These are phyloP conservation scores for Sinohyriopsis cumingii DNA, from an alignment of 2,888 invertebrate species.

Conservation along the genomic window DNA sequence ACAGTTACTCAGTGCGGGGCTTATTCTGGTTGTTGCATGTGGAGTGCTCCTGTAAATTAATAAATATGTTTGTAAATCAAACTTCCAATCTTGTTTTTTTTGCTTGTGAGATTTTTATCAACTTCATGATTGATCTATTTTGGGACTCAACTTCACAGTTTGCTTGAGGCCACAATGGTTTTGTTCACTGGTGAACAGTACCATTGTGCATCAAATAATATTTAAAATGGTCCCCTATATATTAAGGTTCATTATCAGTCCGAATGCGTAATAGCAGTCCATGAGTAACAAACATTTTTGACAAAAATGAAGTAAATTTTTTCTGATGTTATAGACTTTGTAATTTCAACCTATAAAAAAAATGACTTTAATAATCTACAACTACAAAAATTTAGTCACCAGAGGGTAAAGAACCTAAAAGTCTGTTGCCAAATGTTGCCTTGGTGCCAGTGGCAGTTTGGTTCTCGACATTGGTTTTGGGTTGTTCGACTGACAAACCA, in stretches of 20 bases:
- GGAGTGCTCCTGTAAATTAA: slow-evolving; percentile 28
- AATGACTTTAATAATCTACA: no score
- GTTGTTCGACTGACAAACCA: no score
- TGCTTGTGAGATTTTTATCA: slow-evolving; percentile 29
- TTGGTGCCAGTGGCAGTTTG: no score
- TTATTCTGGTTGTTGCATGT: slow-evolving; percentile 28
- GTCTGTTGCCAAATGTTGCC: no score
- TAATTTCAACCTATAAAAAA: background rate
- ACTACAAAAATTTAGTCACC: no score
- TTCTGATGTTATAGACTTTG: slow-evolving; percentile 29
- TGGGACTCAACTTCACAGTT: slow-evolving; percentile 34
- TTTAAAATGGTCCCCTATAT: slow-evolving; percentile 23
- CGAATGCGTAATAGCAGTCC: slow-evolving; percentile 29
- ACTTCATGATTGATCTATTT: slow-evolving; percentile 30
- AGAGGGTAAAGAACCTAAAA: no score
- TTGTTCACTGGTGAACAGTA: slow-evolving; percentile 24
- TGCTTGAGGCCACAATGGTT: slow-evolving; percentile 35
- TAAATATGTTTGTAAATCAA: slow-evolving; percentile 23
- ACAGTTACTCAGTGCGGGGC: slow-evolving; percentile 25
- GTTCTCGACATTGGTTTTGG: no score
- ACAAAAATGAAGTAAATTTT: slow-evolving; percentile 17
- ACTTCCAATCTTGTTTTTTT: slow-evolving; percentile 20
- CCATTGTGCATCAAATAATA: slow-evolving; percentile 17
- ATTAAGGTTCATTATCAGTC: slow-evolving; percentile 38
- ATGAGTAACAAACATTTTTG: slow-evolving; percentile 26